These are phyloP conservation scores for Philaethria dido DNA, from an alignment of 2,888 invertebrate genomes.

Conservation along the genomic window DNA sequence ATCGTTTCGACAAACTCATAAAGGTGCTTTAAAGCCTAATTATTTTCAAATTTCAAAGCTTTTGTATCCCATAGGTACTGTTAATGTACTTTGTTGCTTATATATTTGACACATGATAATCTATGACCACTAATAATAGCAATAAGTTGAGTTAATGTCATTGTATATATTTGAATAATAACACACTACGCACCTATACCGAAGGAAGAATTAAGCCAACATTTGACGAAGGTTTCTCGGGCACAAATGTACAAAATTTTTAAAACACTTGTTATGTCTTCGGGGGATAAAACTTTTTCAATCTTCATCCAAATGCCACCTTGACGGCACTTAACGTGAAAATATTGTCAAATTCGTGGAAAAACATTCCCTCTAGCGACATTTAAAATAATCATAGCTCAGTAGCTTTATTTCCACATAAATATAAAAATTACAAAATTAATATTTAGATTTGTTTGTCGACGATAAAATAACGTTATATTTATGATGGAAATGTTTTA, in stretches of 20 bases:
- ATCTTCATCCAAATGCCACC: constrained; percentile 69
- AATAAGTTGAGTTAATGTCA: neutral
- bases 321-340: constrained; percentile 59
- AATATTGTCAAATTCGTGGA: constrained; percentile 54
- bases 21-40: neutral
- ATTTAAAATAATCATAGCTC: constrained; percentile 46
- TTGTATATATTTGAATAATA: neutral
- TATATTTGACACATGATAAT: neutral
- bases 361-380: constrained; percentile 47
- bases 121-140: neutral
- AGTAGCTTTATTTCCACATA: neutral
- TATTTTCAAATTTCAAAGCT: constrained; percentile 15
- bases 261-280: constrained; percentile 62
- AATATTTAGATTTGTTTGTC: neutral
- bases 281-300: constrained; percentile 71
- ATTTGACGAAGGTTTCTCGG: constrained; percentile 3
- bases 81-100: neutral
- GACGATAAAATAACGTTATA: no score
- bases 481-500: no score
- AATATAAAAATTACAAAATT: neutral
- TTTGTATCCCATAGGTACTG: neutral
- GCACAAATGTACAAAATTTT: constrained; percentile 44
- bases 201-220: constrained; percentile 11
- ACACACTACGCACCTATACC: neutral
- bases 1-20: constrained; percentile 18